Evolutionary conservation across 2,797 vertebrate genomes (phyloP).

Genomic region (Pseudopleuronectes americanus): DNA sequence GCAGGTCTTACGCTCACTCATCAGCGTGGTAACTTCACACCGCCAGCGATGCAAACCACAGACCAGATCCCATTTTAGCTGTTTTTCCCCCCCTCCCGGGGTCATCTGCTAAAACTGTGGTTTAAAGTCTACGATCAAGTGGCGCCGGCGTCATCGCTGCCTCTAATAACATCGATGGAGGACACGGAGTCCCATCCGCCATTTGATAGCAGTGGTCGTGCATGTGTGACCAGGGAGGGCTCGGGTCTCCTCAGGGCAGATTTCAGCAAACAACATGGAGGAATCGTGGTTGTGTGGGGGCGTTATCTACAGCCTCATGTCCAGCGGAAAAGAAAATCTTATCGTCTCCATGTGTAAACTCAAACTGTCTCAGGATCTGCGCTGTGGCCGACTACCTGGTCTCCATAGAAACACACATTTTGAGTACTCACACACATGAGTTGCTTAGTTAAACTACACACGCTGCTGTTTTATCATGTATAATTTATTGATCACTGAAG

Average conservation of each 20-base stretch:
- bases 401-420: constrained; percentile 77
- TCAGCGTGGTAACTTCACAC: constrained; percentile 67
- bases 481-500: constrained; percentile 34
- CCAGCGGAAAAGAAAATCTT: constrained; percentile 2
- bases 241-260: no score
- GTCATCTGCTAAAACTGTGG: constrained; percentile 47
- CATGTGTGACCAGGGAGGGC: no score
- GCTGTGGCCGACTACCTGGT: constrained; percentile 58
- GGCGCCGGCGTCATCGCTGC: constrained; percentile 29
- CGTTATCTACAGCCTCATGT: constrained; percentile 8
- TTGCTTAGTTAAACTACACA: constrained; percentile 20
- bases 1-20: constrained; percentile 58
- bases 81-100: constrained; percentile 20
- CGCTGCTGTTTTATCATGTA: constrained; percentile 27
- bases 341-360: constrained; percentile 31
- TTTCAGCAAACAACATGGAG: no score
- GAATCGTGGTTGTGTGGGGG: constrained; percentile 3
- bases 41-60: constrained; percentile 41
- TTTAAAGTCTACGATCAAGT: constrained; percentile 38
- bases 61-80: constrained; percentile 42
- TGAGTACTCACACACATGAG: constrained; percentile 37
- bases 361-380: constrained; percentile 35
- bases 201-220: constrained; percentile 20
- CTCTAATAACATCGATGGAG: constrained; percentile 15
- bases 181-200: constrained; percentile 20